Evolutionary conservation across 23 tunicate genomes (phyloP).

Genomic region (Halocynthia aurantium): DNA sequence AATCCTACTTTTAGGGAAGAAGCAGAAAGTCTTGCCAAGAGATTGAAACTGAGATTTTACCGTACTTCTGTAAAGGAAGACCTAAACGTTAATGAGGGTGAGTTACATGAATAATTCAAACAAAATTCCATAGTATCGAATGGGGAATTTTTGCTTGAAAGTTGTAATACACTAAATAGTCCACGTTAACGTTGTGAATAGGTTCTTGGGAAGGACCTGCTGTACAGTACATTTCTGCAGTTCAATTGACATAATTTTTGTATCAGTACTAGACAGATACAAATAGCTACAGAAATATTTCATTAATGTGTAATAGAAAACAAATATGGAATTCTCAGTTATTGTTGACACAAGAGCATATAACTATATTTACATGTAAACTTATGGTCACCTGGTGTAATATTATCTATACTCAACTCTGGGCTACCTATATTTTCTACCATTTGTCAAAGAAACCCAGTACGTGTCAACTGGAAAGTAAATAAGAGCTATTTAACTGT

Average conservation of each 20-base stretch:
- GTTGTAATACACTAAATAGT: no score
- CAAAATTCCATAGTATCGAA: background rate
- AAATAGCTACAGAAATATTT: no score
- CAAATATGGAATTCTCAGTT: background rate
- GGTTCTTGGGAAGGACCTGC: no score
- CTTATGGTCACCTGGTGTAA: background rate
- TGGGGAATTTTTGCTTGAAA: background rate
- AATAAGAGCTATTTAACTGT: background rate
- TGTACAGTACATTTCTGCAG: background rate
- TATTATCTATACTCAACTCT: background rate
- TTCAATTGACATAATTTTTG: no score
- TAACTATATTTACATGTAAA: no score
- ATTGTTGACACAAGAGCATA: background rate
- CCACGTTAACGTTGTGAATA: no score
- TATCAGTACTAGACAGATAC: no score
- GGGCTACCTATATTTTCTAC: no score
- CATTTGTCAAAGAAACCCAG: no score
- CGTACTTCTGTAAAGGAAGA: slow-evolving; percentile 88
- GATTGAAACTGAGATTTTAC: slow-evolving; percentile 70
- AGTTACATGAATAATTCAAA: background rate
- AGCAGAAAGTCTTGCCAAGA: slow-evolving; percentile 75
- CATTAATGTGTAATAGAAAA: background rate
- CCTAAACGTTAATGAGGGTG: slow-evolving; percentile 75
- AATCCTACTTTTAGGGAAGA: slow-evolving; percentile 40
- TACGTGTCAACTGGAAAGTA: background rate